Percentiles rank a stretch among this genome's conserved stretches.
Conservation (phyloP, 2,113 vertebrate genomes). For the Melanostigma gelatinosum region DNA sequence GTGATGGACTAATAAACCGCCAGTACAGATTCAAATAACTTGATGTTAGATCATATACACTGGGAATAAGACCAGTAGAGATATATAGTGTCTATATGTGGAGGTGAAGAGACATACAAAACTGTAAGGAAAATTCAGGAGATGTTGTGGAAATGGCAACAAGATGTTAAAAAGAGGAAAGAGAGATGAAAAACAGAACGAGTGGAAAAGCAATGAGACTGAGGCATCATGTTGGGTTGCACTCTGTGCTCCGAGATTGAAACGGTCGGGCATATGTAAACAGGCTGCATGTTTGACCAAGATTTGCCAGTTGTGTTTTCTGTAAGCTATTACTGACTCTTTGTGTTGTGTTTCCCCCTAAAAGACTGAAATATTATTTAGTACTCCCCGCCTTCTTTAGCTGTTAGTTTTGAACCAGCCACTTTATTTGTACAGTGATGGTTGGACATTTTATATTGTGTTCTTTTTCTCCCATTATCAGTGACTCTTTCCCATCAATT, state of each 20-base stretch:
- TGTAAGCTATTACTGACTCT: conserved; percentile 67
- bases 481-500: conserved; percentile 57
- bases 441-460: conserved; percentile 47
- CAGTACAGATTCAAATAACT: conserved; percentile 6
- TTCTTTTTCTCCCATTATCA: conserved; percentile 57
- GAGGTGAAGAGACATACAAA: background rate
- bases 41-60: conserved; percentile 9
- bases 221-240: conserved; percentile 70
- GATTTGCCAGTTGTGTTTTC: conserved; percentile 73
- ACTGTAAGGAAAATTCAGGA: background rate
- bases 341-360: conserved; percentile 61
- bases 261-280: conserved; percentile 77
- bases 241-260: conserved; percentile 76
- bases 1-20: background rate
- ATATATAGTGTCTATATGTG: conserved; percentile 1
- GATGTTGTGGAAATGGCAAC: background rate
- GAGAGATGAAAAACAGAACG: conserved; percentile 28
- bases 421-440: conserved; percentile 52
- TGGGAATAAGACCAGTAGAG: background rate
- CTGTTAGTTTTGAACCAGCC: conserved; percentile 53
- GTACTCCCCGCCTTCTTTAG: conserved; percentile 55
- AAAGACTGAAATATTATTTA: conserved; percentile 68
- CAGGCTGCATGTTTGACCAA: conserved; percentile 74
- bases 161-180: conserved; percentile 21
- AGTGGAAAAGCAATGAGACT: conserved; percentile 60